Percentiles rank a stretch among this genome's conserved stretches.
Conservation (phyloP, 2,888 invertebrate species). For the Pteria penguin region DNA sequence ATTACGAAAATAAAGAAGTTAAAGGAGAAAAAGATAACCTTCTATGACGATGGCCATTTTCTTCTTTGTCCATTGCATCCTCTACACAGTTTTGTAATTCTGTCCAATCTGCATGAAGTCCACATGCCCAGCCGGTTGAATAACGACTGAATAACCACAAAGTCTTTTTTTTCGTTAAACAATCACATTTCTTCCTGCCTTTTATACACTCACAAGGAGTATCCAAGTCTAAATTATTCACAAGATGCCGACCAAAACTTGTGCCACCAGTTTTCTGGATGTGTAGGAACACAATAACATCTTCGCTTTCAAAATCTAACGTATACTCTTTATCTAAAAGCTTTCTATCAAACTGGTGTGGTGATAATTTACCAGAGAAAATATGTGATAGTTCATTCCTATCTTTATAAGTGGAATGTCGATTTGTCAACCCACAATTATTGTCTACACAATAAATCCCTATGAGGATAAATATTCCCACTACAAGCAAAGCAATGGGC, state of each 20-base stretch:
- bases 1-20: too few relatives aligned
- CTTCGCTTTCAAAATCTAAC: conserved; percentile 85
- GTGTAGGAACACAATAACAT: conserved; percentile 98
- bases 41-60: conserved; percentile 89
- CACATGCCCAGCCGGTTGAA: conserved; percentile 85
- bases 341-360: conserved; percentile 19
- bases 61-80: conserved; percentile 93
- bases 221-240: conserved; percentile 94
- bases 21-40: conserved; percentile 74
- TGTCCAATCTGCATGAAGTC: conserved; percentile 98
- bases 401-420: neutral
- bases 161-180: conserved; percentile 64
- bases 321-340: conserved; percentile 86
- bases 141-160: conserved; percentile 89
- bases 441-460: conserved; percentile 12
- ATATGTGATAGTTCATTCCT: neutral
- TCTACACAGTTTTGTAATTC: conserved; percentile 87
- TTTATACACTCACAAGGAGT: conserved; percentile 96
- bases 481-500: neutral
- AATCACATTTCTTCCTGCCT: conserved; percentile 87
- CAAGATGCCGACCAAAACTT: conserved; percentile 96
- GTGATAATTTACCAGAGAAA: neutral
- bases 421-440: neutral
- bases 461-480: neutral
- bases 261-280: conserved; percentile 99